Percentiles rank a stretch among this genome's conserved stretches.
These are phyloP conservation scores for Diarsia brunnea DNA, from an alignment of 2,888 invertebrate genomes.

Conservation along the genomic window DNA sequence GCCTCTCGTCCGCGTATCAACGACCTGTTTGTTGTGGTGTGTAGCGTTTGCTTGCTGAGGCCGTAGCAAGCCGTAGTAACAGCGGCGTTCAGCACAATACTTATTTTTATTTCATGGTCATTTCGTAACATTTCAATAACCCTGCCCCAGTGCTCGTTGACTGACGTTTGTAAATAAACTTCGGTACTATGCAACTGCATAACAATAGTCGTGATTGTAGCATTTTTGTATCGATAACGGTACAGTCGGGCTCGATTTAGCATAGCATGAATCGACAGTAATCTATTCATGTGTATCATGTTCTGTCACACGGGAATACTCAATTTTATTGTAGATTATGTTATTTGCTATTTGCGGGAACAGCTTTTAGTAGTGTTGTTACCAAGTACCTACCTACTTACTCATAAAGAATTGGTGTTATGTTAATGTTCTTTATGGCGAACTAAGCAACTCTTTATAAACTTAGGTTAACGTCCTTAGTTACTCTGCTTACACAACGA, in stretches of 20 bases:
- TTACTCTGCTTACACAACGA: not conserved
- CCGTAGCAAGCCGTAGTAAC: conserved; percentile 83
- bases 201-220: conserved; percentile 70
- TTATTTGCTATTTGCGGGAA: conserved; percentile 30
- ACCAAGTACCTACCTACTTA: conserved; percentile 33
- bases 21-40: conserved; percentile 83
- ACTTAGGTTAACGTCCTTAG: not conserved
- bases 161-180: conserved; percentile 79
- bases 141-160: conserved; percentile 73
- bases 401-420: conserved; percentile 39
- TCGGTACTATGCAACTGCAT: conserved; percentile 62
- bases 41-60: conserved; percentile 79
- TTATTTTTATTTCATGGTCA: conserved; percentile 88
- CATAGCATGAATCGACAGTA: conserved; percentile 47
- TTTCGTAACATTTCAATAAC: conserved; percentile 87
- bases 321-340: conserved; percentile 35
- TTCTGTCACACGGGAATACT: conserved; percentile 56
- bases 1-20: conserved; percentile 84
- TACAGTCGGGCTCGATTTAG: conserved; percentile 59
- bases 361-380: conserved; percentile 13
- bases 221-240: conserved; percentile 64
- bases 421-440: conserved; percentile 28
- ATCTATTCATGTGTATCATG: conserved; percentile 39
- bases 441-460: conserved; percentile 24
- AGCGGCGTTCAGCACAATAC: conserved; percentile 79